These are phyloP conservation scores for Ormyrus pomaceus DNA, from an alignment of 2,888 invertebrate genomes.

Conservation along the genomic window DNA sequence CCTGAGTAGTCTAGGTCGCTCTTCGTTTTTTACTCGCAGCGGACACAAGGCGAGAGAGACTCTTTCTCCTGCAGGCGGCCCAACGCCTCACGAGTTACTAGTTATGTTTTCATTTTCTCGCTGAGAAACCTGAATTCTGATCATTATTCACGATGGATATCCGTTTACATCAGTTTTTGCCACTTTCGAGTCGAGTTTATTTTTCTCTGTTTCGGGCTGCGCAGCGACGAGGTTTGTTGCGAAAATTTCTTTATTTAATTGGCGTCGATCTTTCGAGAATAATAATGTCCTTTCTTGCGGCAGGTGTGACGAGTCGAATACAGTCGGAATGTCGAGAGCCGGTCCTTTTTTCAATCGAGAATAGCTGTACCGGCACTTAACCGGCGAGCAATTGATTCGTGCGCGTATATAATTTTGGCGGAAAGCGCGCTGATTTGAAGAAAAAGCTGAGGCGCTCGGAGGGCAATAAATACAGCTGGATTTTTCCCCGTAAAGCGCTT, in stretches of 20 bases:
- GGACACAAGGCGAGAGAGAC: background rate
- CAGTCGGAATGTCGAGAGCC: no score
- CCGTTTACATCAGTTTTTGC: slow-evolving; percentile 45
- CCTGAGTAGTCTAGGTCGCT: no score
- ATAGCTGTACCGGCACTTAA: no score
- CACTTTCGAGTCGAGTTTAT: no score
- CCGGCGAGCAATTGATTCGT: no score
- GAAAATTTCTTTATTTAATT: background rate
- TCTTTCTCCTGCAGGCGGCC: no score
- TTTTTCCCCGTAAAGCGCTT: slow-evolving; percentile 11
- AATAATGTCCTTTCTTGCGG: background rate
- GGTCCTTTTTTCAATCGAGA: background rate
- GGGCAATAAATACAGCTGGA: no score
- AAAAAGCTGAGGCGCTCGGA: no score
- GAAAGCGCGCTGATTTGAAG: no score
- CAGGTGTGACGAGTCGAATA: background rate
- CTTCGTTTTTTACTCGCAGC: background rate
- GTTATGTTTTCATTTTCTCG: slow-evolving; percentile 26
- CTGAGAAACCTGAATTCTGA: slow-evolving; percentile 6
- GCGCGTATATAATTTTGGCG: no score
- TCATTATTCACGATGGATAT: background rate
- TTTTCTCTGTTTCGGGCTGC: no score
- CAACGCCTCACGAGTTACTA: background rate
- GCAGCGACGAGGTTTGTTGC: no score
- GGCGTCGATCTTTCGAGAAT: background rate